A percentile compares a stretch with the other conserved stretches of the same genome.
Conservation (phyloP, 2,888 invertebrate species). For the Iphiclides podalirius region DNA sequence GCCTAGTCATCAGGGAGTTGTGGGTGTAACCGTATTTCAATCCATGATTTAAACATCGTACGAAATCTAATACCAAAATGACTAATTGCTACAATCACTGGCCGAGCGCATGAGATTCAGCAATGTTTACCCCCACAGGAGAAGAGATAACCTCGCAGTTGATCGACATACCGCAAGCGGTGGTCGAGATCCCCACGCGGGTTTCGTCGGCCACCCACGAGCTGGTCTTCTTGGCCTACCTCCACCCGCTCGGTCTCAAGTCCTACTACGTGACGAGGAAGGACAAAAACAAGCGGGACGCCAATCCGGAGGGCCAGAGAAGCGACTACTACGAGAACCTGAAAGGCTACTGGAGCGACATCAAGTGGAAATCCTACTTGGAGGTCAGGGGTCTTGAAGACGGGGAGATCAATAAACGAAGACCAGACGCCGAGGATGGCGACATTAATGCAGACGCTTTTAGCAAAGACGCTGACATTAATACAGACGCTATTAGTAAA, state of each 20-base stretch:
- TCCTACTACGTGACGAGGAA: constrained; percentile 76
- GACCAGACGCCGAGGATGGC: too few species aligned
- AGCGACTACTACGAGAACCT: constrained; percentile 35
- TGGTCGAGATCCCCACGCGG: constrained; percentile 81
- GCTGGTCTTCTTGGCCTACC: constrained; percentile 83
- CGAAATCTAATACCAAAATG: too few species aligned
- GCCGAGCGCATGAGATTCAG: too few species aligned
- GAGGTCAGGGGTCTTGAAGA: constrained; percentile 40
- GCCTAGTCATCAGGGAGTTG: too few species aligned
- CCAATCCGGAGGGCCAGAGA: constrained; percentile 1
- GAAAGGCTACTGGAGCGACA: constrained; percentile 39
- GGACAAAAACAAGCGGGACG: constrained; percentile 32
- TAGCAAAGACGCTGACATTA: too few species aligned
- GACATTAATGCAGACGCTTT: too few species aligned
- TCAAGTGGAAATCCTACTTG: constrained; percentile 32
- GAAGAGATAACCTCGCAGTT: constrained; percentile 81
- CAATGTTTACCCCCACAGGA: too few species aligned
- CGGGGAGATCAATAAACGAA: background rate
- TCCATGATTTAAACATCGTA: too few species aligned
- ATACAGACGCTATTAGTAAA: too few species aligned
- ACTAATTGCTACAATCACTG: too few species aligned
- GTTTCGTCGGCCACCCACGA: constrained; percentile 83
- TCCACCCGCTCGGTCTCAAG: constrained; percentile 84
- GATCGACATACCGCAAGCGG: constrained; percentile 79
- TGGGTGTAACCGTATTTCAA: too few species aligned